Conservation (phyloP, 2,113 vertebrate species). For the Oreochromis aureus region DNA sequence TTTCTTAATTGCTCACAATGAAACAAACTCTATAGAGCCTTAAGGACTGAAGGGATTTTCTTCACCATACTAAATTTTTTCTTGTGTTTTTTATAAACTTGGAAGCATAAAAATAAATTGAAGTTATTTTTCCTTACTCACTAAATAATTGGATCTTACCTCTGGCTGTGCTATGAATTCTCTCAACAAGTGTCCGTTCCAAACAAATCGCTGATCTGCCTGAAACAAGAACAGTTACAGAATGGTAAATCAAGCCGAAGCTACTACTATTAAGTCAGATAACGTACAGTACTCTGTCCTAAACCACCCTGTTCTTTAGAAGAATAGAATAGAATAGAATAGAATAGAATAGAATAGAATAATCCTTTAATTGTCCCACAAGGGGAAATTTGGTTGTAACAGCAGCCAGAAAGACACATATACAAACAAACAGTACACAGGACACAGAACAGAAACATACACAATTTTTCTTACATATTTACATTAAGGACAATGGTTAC, state of each 20-base stretch:
- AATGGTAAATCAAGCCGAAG: background rate
- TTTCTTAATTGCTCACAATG: background rate
- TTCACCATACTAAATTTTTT: background rate
- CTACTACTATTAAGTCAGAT: background rate
- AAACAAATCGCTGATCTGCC: slow-evolving; percentile 96
- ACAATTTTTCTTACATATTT: too few species aligned
- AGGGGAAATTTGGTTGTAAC: too few species aligned
- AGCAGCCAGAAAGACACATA: too few species aligned
- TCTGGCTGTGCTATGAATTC: slow-evolving; percentile 91
- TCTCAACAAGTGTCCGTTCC: slow-evolving; percentile 90
- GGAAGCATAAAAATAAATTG: background rate
- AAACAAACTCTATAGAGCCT: background rate
- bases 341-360: too few species aligned
- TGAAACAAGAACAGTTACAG: slow-evolving; percentile 42
- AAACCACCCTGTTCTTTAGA: fast-evolving
- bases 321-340: too few species aligned
- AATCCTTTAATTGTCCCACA: too few species aligned
- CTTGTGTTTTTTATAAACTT: background rate
- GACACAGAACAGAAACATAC: too few species aligned
- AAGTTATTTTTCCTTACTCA: background rate
- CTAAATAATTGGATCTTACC: slow-evolving; percentile 60
- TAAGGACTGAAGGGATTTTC: background rate
- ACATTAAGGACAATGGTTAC: too few species aligned
- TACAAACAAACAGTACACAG: too few species aligned
- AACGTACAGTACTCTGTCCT: fast-evolving